Percentiles rank a stretch among this genome's conserved stretches.
Conservation (phyloP, 1,140 invertebrate species). For the Neodiprion virginianus region DNA sequence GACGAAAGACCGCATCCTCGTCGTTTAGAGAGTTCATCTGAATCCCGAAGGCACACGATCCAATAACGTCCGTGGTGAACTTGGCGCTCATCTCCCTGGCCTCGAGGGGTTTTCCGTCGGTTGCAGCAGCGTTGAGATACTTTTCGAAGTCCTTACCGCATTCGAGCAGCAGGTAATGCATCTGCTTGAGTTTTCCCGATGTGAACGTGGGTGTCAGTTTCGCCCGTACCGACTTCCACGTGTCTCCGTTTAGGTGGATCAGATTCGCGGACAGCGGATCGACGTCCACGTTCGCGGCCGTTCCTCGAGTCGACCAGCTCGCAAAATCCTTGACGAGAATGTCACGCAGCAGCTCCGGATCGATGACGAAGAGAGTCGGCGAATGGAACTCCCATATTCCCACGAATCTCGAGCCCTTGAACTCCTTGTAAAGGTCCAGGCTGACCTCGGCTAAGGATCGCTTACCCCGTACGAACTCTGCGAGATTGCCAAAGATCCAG, state of each 20-base stretch:
- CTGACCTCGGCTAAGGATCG: slow-evolving; percentile 54
- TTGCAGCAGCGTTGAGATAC: slow-evolving; percentile 45
- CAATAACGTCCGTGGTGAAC: slow-evolving; percentile 66
- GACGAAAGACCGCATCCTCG: slow-evolving; percentile 60
- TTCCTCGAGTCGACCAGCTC: slow-evolving; percentile 64
- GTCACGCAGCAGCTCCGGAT: slow-evolving; percentile 63
- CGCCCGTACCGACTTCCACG: slow-evolving; percentile 36
- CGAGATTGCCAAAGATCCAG: slow-evolving; percentile 16
- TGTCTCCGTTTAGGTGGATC: slow-evolving; percentile 50
- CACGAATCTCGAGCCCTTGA: slow-evolving; percentile 49
- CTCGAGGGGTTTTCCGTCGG: slow-evolving; percentile 48
- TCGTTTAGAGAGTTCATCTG: slow-evolving; percentile 62
- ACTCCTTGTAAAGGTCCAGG: slow-evolving; percentile 50
- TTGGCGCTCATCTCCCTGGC: slow-evolving; percentile 60
- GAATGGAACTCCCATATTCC: slow-evolving; percentile 58
- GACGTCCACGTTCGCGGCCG: slow-evolving; percentile 28
- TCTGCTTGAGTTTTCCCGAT: slow-evolving; percentile 42
- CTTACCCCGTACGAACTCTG: slow-evolving; percentile 18
- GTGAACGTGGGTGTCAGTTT: slow-evolving; percentile 46
- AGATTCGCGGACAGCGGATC: slow-evolving; percentile 46
- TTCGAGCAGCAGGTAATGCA: slow-evolving; percentile 52
- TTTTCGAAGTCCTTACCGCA: slow-evolving; percentile 50
- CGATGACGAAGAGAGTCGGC: slow-evolving; percentile 57
- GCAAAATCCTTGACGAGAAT: slow-evolving; percentile 68
- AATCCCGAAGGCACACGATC: slow-evolving; percentile 66